Evolutionary conservation across 2,888 invertebrate species (phyloP), one percentile per base, ranked within the genome.

Genomic region (Athalia rosae): DNA sequence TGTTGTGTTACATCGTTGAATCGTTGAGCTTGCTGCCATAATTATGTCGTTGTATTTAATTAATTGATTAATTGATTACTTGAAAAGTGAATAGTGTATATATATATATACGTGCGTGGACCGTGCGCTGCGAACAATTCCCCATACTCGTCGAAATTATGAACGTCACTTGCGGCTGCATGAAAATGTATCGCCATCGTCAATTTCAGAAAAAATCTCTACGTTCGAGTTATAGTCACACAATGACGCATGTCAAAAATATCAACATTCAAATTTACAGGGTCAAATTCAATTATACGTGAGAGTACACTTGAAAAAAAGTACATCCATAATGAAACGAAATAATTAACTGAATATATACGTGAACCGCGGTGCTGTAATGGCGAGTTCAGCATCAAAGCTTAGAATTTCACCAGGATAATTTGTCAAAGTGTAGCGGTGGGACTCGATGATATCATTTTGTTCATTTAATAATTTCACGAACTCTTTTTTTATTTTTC

Each of bases 111-210:
- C 64, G 59, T 59, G 83, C 83, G 84, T 84, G 85, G 82, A 86
- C 84, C 85, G 84, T 87, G 87, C 86, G 83, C 85, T 86, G 85
- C 86, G 86, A 87, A 87, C 87, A 87, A 85, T 86, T 84, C 84
- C 86, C 85, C 85, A 86, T 84, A 86, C 86, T 85, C 82, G 86
- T 84, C 84, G 86, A 87, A 86, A 50, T 48, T 41, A 43, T 13
- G 6, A 3, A 45, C 8, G 3, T 63, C 45, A 1, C 45, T 13
- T 43, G 5, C 11, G n/a, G 3, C 53, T 1, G 3, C 9, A 53
- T 53, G 7, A 53, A 53, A 28, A 28, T 28, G 1, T 28, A 28
- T 28, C 28, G 28, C 28, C 28, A 2, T 28, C 28, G 28, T n/a
- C 6, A n/a, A 59, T n/a, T 63, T 63, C n/a, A n/a, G n/a, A n/a